Percentiles rank a stretch among this genome's conserved stretches.
These are phyloP conservation scores for Ochotona princeps DNA, from an alignment of 2,113 vertebrate species.

Conservation along the genomic window DNA sequence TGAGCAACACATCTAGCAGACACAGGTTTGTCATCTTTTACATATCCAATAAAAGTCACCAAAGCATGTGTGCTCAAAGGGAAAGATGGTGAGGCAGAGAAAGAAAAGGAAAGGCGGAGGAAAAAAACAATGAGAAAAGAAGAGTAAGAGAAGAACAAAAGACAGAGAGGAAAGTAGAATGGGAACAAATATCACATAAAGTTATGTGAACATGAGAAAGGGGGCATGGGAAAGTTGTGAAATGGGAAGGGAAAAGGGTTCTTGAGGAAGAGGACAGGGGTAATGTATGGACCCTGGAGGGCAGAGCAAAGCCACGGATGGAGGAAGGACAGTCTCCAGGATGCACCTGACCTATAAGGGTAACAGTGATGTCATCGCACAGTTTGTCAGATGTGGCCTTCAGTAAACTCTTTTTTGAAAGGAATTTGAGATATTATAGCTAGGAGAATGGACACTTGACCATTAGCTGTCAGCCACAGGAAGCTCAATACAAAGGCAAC, in stretches of 20 bases:
- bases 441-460: no score
- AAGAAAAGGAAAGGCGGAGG: neutral
- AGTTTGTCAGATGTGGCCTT: no score
- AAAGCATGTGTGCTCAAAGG: neutral
- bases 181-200: neutral
- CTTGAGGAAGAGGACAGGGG: neutral
- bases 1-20: neutral
- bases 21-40: neutral
- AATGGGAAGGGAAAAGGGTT: constrained; percentile 3
- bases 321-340: no score
- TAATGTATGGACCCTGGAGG: no score
- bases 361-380: no score
- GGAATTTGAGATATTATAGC: no score
- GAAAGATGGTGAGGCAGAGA: neutral
- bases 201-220: neutral
- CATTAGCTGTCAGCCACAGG: no score
- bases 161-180: neutral
- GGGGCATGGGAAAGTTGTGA: constrained; percentile 61
- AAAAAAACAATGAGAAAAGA: neutral
- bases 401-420: no score
- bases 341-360: no score
- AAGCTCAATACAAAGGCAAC: no score
- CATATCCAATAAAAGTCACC: neutral
- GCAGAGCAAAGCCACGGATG: no score
- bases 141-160: neutral